Evolutionary conservation across 2,113 vertebrate genomes (phyloP), one percentile per base, ranked within the genome.

Genomic region (Ammodramus savannarum): DNA sequence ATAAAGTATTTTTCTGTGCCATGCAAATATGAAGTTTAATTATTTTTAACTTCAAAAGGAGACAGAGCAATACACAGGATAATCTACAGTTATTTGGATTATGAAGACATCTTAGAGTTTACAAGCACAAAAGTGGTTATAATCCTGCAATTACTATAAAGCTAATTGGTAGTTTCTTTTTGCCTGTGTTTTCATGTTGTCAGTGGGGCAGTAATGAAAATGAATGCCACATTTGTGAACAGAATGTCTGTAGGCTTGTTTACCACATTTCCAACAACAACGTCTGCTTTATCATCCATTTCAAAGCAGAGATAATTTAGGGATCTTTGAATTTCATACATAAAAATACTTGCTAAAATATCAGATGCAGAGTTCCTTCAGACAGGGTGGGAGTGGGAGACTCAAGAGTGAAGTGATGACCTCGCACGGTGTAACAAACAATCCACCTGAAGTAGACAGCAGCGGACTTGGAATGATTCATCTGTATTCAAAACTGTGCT

Each of bases 211-310:
- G 96, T 95, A 92, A 93, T 76, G 96, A 95, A 97, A 97, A 95
- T 68, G 93, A 95, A 95, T 65, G 96, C 97, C 97, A 93, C 86
- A n/a, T 92, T 94, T 97, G 97, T 73, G 96, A 98, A 92, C 97
- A 97, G 97, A 95, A 96, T 85, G 97, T 97, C 98, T 97, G 96
- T 96, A 96, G 97, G 97, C 96, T 97, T 97, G 95, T 97, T 97
- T 96, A 97, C 96, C 67, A 90, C 95, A 93, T 93, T 96, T 96
- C 90, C 95, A 96, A 86, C 97, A 98, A 97, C 96, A 97, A 90
- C 90, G 92, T 97, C 97, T 98, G 97, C 96, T 96, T 96, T 96
- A 95, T 92, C 96, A 85, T 26, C 94, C 94, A 92, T 96, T 93
- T 97, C 97, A 93, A 95, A 98, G 96, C 94, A 73, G 76, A 86